phyloP scores from a whole-genome alignment of 30 jellyfish, hydroid and myxozoan species.

The Turritopsis rubra region DNA sequence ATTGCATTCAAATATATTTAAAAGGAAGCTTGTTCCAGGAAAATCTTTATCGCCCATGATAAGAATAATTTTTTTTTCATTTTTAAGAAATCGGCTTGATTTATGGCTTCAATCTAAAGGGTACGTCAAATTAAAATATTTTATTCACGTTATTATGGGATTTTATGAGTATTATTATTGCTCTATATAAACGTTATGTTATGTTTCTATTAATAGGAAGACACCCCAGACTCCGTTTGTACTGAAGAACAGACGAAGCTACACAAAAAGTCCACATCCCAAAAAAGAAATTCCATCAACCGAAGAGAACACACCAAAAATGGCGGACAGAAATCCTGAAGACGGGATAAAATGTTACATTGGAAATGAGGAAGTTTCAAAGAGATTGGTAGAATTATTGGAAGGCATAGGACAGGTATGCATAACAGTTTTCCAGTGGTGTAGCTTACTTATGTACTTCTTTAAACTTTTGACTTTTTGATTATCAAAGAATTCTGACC shows the following conservation, averaged over 20 bases:
- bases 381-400: neutral
- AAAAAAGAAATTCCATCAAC: neutral
- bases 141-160: no score
- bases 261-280: slow-evolving; percentile 33
- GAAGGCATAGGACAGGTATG: neutral
- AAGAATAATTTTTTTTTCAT: no score
- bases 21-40: no score
- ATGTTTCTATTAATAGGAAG: neutral
- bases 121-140: no score
- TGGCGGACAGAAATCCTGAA: neutral
- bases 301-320: neutral
- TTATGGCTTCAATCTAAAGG: slow-evolving; percentile 61
- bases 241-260: slow-evolving; percentile 46
- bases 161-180: no score
- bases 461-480: no score
- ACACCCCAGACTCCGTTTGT: neutral
- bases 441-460: neutral
- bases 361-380: neutral
- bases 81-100: slow-evolving; percentile 55
- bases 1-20: no score
- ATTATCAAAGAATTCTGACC: neutral
- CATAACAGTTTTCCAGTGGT: neutral
- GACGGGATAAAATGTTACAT: neutral
- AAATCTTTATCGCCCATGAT: no score
- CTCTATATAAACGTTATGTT: neutral